phyloP scores from a whole-genome alignment of 2,888 invertebrate genomes.

The Polyommatus iphigenia region DNA sequence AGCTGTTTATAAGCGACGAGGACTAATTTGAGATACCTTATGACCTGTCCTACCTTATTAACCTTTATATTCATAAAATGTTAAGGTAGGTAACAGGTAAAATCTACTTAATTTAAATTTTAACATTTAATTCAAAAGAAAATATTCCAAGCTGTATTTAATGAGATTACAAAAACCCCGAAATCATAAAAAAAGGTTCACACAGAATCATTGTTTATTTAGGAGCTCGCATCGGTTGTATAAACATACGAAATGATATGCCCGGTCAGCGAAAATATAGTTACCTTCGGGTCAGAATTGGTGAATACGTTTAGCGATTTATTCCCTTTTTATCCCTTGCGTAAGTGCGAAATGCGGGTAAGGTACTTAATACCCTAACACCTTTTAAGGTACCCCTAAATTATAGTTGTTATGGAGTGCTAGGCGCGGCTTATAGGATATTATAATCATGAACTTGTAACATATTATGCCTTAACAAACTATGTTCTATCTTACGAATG shows the following conservation, averaged over 20 bases:
- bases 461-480: background rate
- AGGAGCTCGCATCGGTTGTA: conserved; percentile 8
- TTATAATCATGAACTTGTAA: background rate
- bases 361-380: conserved; percentile 32
- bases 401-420: conserved; percentile 15
- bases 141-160: conserved; percentile 25
- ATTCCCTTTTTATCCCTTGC: conserved; percentile 32
- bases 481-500: background rate
- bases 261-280: conserved; percentile 36
- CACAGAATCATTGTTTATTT: conserved; percentile 31
- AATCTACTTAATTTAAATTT: background rate
- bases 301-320: conserved; percentile 28
- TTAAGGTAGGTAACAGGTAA: background rate
- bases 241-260: conserved; percentile 36
- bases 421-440: background rate
- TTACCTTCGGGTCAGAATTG: conserved; percentile 35
- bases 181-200: conserved; percentile 8
- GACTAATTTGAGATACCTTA: no score
- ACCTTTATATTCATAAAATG: background rate
- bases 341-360: conserved; percentile 23
- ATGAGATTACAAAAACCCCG: background rate
- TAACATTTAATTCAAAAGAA: background rate
- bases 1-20: no score
- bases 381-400: conserved; percentile 24
- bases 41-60: no score